These are phyloP conservation scores for Dolomedes plantarius DNA, from an alignment of 2,888 invertebrate genomes.

Conservation along the genomic window DNA sequence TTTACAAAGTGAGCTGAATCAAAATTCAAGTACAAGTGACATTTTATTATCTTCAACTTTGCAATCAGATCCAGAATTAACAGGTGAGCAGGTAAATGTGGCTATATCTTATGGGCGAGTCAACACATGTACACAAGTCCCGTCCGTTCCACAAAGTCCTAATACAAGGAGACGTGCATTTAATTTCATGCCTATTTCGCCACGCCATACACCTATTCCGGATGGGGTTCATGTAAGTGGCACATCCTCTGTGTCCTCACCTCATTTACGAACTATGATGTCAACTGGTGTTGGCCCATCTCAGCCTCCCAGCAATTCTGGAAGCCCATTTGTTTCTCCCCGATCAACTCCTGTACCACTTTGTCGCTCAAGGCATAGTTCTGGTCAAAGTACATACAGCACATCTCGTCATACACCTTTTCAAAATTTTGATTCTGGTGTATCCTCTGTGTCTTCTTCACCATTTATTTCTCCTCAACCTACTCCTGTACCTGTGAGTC, in stretches of 20 bases:
- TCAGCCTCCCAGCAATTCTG: conserved; percentile 83
- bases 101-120: conserved; percentile 21
- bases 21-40: conserved; percentile 26
- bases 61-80: conserved; percentile 21
- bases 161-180: conserved; percentile 87
- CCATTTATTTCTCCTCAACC: conserved; percentile 76
- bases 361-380: conserved; percentile 75
- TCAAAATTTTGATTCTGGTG: conserved; percentile 74
- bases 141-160: conserved; percentile 83
- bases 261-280: conserved; percentile 60
- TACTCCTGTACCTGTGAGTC: conserved; percentile 72
- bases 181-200: conserved; percentile 91
- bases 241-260: conserved; percentile 34
- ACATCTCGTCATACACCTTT: conserved; percentile 72
- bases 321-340: conserved; percentile 89
- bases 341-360: conserved; percentile 78
- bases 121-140: conserved; percentile 68
- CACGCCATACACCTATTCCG: conserved; percentile 78
- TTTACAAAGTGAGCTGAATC: conserved; percentile 22
- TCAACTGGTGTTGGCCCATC: conserved; percentile 77
- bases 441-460: conserved; percentile 74
- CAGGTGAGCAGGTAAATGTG: neutral
- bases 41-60: conserved; percentile 17
- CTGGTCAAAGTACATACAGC: conserved; percentile 73
- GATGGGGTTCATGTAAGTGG: conserved; percentile 56